These are phyloP conservation scores for Ganaspis sp. DNA, from an alignment of 1,140 invertebrate species.

Conservation along the genomic window DNA sequence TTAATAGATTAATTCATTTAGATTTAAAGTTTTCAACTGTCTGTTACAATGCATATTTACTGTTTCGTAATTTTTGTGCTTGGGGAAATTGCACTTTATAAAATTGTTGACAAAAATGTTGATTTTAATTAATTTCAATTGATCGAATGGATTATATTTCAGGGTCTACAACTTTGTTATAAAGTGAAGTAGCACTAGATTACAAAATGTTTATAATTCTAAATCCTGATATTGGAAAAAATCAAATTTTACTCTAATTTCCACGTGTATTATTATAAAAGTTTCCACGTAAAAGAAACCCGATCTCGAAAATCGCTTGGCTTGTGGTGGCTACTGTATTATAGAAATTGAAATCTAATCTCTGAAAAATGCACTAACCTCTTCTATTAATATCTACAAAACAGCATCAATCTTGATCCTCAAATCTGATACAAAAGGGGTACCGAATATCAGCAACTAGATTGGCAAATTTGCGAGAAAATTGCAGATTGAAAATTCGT, in stretches of 20 bases:
- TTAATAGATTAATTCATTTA: too few species aligned
- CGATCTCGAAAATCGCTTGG: neutral
- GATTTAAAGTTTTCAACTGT: too few species aligned
- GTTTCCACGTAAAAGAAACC: neutral
- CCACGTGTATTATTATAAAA: neutral
- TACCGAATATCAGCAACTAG: neutral
- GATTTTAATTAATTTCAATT: too few species aligned
- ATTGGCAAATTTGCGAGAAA: neutral
- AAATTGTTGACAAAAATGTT: too few species aligned
- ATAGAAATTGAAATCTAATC: constrained; percentile 29
- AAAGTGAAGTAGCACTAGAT: neutral
- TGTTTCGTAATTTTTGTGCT: too few species aligned
- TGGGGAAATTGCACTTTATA: too few species aligned
- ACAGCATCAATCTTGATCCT: neutral
- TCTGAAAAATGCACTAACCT: constrained; percentile 12
- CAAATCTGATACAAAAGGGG: neutral
- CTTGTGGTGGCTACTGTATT: constrained; percentile 2
- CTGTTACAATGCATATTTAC: too few species aligned
- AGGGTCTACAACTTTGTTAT: neutral
- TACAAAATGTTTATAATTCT: neutral
- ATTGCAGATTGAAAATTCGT: neutral
- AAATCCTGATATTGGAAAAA: neutral
- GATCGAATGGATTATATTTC: too few species aligned
- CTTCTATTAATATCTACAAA: constrained; percentile 8
- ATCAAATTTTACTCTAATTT: neutral